These are phyloP conservation scores for Cephus cinctus DNA, from an alignment of 1,140 invertebrate genomes.

Conservation along the genomic window DNA sequence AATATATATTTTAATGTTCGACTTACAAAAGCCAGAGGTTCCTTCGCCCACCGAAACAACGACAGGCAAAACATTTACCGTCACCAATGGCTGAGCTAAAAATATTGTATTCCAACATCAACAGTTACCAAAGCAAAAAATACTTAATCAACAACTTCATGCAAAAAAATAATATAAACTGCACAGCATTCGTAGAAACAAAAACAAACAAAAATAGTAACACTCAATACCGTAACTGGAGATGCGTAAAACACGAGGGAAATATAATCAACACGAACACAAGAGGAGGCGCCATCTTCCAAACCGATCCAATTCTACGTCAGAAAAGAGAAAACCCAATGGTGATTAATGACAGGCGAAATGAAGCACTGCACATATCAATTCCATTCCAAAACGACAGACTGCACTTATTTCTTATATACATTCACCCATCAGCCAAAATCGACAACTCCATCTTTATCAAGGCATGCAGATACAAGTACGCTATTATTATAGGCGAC, in stretches of 20 bases:
- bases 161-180: constrained; percentile 1
- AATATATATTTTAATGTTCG: constrained; percentile 4
- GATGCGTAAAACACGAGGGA: neutral
- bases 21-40: neutral
- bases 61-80: neutral
- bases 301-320: neutral
- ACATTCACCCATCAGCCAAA: neutral
- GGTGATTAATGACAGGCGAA: neutral
- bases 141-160: neutral
- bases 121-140: neutral
- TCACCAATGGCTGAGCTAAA: neutral
- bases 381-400: neutral
- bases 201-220: neutral
- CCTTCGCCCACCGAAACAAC: neutral
- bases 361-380: neutral
- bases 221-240: neutral
- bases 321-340: neutral
- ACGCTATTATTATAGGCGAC: neutral
- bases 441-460: constrained; percentile 4
- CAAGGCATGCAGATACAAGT: neutral
- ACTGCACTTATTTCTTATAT: neutral
- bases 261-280: neutral
- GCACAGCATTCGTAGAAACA: neutral
- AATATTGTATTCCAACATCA: constrained; percentile 2
- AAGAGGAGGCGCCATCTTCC: neutral